phyloP scores from a whole-genome alignment of 2,797 vertebrate species.

The Smutsia temminckii region DNA sequence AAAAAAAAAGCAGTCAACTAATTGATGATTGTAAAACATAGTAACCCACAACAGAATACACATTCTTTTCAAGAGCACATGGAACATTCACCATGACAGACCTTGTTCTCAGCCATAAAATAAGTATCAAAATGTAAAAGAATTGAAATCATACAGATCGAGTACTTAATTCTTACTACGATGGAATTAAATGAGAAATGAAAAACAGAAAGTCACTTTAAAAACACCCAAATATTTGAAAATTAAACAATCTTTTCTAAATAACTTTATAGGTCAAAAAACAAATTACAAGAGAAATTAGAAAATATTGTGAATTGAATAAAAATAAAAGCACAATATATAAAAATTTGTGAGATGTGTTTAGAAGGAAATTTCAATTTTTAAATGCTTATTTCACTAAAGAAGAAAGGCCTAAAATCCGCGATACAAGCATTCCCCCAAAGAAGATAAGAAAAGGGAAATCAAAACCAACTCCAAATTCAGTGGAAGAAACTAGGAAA shows the following conservation, averaged over 20 bases:
- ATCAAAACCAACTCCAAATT: not conserved
- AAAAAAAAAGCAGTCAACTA: not conserved
- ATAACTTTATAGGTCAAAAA: not conserved
- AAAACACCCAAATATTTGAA: not conserved
- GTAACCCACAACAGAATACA: not conserved
- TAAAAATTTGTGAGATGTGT: not conserved
- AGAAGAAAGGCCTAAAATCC: not conserved
- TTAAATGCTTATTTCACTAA: not conserved
- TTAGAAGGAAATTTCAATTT: not conserved
- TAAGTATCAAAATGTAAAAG: not conserved
- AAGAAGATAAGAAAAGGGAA: not conserved
- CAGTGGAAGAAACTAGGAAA: not conserved
- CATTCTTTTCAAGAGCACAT: not conserved
- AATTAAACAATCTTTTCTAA: not conserved
- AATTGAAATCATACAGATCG: not conserved
- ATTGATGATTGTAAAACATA: not conserved
- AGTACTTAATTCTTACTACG: not conserved
- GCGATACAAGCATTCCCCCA: not conserved
- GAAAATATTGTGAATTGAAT: not conserved
- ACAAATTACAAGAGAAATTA: not conserved
- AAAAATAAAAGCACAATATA: not conserved
- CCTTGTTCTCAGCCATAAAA: not conserved
- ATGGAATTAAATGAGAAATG: not conserved
- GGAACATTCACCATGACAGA: not conserved
- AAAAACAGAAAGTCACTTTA: not conserved